Evolutionary conservation across 2,113 vertebrate genomes (phyloP).

Genomic region (Scopus umbretta): DNA sequence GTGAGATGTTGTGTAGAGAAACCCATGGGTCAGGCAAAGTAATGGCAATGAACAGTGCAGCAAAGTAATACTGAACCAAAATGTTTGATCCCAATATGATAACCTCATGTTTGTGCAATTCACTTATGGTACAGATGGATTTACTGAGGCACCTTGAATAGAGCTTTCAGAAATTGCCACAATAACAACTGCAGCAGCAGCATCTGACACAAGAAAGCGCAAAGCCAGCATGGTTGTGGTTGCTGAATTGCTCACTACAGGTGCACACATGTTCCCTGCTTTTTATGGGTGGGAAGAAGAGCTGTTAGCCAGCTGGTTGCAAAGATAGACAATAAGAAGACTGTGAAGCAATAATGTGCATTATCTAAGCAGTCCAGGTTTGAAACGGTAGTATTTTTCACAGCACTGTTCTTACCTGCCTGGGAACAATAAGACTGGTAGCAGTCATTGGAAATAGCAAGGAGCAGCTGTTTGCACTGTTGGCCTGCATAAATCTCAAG

Average conservation of each 20-base stretch:
- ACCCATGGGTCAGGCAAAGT: neutral
- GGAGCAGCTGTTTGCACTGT: neutral
- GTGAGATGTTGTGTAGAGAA: neutral
- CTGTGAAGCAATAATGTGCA: neutral
- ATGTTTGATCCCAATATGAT: neutral
- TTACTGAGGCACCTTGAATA: neutral
- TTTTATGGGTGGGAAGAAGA: neutral
- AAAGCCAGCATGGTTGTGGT: neutral
- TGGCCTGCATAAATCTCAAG: neutral
- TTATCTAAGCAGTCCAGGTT: neutral
- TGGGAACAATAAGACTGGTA: slow-evolving; percentile 3
- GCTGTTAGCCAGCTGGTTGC: neutral
- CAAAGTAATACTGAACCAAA: too few relatives aligned
- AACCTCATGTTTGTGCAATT: neutral
- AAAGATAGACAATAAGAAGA: neutral
- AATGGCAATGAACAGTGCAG: neutral
- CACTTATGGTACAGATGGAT: neutral
- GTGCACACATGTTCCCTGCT: neutral
- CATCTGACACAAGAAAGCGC: neutral
- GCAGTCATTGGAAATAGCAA: neutral
- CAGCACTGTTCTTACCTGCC: neutral
- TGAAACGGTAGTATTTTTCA: neutral
- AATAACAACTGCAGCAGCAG: neutral
- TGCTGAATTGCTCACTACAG: neutral
- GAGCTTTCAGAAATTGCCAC: neutral